Evolutionary conservation across 2,888 invertebrate genomes (phyloP).

Genomic region (Dryomyza anilis): DNA sequence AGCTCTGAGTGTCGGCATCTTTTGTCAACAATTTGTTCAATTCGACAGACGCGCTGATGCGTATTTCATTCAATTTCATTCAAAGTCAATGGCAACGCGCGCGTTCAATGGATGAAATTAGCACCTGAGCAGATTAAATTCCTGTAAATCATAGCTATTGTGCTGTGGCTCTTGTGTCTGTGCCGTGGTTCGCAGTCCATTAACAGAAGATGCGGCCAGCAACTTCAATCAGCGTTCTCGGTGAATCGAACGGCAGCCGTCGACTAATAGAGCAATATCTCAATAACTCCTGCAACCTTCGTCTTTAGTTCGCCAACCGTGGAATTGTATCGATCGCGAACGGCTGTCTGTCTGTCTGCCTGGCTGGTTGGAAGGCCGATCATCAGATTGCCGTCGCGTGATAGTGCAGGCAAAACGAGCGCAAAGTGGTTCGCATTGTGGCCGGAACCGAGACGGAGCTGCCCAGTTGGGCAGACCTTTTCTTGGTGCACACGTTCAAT

Average conservation of each 20-base stretch:
- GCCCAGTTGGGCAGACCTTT: background rate
- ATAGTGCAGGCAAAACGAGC: background rate
- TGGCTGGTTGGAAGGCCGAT: slow-evolving; percentile 8
- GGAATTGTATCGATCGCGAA: background rate
- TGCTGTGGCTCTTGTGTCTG: slow-evolving; percentile 27
- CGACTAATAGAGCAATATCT: slow-evolving; percentile 26
- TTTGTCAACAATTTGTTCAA: slow-evolving; percentile 27
- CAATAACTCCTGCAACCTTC: slow-evolving; percentile 22
- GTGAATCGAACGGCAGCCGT: background rate
- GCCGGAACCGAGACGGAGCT: background rate
- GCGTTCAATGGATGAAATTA: slow-evolving; percentile 28
- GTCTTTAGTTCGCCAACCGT: background rate
- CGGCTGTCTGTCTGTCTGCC: background rate
- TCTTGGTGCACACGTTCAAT: background rate
- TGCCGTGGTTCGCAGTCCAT: slow-evolving; percentile 26
- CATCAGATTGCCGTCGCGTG: background rate
- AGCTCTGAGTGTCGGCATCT: slow-evolving; percentile 21
- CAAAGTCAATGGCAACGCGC: background rate
- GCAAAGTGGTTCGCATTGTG: background rate
- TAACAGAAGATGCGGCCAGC: slow-evolving; percentile 17
- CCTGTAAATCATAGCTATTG: slow-evolving; percentile 33
- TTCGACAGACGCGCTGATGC: slow-evolving; percentile 25
- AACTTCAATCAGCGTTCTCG: slow-evolving; percentile 2
- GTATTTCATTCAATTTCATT: background rate
- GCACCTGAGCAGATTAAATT: slow-evolving; percentile 36